A percentile compares a stretch with the other conserved stretches of the same genome.
phyloP scores from a whole-genome alignment of 2,797 vertebrate species.

The Hipposideros larvatus region DNA sequence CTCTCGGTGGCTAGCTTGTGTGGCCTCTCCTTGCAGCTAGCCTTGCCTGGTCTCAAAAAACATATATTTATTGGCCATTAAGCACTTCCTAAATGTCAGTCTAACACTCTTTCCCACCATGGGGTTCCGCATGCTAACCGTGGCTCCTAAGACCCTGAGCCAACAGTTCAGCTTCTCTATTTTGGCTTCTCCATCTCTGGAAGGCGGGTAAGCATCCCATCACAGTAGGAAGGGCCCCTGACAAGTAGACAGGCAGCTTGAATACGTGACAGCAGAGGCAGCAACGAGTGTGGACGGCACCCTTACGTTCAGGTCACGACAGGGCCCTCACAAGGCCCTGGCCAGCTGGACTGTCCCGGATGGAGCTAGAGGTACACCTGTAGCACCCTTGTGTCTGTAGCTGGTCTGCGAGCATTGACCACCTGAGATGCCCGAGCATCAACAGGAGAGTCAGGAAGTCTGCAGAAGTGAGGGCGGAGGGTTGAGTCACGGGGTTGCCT shows the following conservation, averaged over 20 bases:
- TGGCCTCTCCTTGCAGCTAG: not conserved
- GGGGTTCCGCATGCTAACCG: not conserved
- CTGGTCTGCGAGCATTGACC: not conserved
- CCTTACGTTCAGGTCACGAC: accelerated
- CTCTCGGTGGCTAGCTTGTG: accelerated
- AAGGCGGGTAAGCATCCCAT: accelerated
- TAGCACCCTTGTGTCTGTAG: not conserved
- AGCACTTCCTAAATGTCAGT: not conserved
- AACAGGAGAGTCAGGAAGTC: not conserved
- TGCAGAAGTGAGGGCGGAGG: not conserved
- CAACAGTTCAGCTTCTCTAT: not conserved
- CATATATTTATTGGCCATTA: not conserved
- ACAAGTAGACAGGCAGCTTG: not conserved
- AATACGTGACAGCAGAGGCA: not conserved
- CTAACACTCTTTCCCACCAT: accelerated
- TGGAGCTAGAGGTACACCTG: not conserved
- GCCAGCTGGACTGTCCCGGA: accelerated
- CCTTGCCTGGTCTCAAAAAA: not conserved
- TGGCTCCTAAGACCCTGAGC: not conserved
- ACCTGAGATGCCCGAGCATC: not conserved
- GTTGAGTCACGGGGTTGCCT: not conserved
- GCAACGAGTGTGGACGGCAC: not conserved
- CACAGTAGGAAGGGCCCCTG: not conserved
- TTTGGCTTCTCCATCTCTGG: not conserved
- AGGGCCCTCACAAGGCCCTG: not conserved